A percentile compares a stretch with the other conserved stretches of the same genome.
Conservation (phyloP, 1,140 invertebrate genomes). For the Sitophilus oryzae region DNA sequence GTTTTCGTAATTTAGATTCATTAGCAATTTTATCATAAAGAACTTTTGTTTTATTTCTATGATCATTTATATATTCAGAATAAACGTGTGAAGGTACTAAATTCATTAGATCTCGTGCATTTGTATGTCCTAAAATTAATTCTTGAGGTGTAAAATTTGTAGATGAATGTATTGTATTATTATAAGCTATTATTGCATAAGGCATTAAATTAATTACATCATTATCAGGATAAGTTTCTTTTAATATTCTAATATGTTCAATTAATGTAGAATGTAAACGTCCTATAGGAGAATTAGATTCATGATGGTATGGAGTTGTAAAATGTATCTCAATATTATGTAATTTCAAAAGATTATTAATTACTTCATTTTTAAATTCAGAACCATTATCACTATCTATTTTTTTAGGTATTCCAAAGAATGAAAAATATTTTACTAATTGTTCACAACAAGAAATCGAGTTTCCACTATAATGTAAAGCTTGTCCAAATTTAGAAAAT, state of each 20-base stretch:
- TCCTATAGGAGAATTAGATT: slow-evolving; percentile 39
- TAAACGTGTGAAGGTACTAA: slow-evolving; percentile 15
- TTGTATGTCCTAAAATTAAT: slow-evolving; percentile 9
- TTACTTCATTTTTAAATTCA: slow-evolving; percentile 31
- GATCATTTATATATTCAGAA: too few relatives aligned
- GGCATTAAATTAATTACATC: slow-evolving; percentile 4
- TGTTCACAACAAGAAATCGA: slow-evolving; percentile 11
- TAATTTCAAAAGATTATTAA: too few relatives aligned
- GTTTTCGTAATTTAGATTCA: slow-evolving; percentile 15
- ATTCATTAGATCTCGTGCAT: slow-evolving; percentile 8
- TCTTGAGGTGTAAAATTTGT: slow-evolving; percentile 13
- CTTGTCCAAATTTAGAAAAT: slow-evolving; percentile 25
- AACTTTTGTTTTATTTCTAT: too few relatives aligned
- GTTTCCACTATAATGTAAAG: slow-evolving; percentile 11
- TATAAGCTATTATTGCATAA: slow-evolving; percentile 7
- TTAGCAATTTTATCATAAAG: too few relatives aligned
- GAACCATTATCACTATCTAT: slow-evolving; percentile 27
- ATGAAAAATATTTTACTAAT: slow-evolving; percentile 26
- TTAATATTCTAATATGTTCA: slow-evolving; percentile 35
- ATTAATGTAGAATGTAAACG: slow-evolving; percentile 26
- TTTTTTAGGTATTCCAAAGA: slow-evolving; percentile 24
- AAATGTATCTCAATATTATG: too few relatives aligned
- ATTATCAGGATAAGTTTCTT: slow-evolving; percentile 24
- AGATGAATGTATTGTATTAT: slow-evolving; percentile 1
- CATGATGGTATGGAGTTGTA: too few relatives aligned